Evolutionary conservation across 2,888 invertebrate species (phyloP).

Genomic region (Embidobia sp.): DNA sequence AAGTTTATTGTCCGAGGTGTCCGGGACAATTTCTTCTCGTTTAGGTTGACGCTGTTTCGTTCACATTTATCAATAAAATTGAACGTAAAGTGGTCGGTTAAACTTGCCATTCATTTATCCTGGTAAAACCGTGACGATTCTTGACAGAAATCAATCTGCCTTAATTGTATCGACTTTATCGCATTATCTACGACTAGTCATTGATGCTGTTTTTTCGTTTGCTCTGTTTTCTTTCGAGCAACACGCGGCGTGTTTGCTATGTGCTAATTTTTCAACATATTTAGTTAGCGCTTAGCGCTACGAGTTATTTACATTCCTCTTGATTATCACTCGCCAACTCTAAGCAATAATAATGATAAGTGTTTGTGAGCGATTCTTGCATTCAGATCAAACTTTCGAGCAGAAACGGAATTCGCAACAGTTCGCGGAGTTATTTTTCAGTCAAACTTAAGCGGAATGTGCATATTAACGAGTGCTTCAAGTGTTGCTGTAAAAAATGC

Average conservation of each 20-base stretch:
- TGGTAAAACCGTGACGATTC: no score
- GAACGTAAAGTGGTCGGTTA: no score
- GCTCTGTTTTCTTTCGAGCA: slow-evolving; percentile 3
- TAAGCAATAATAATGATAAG: slow-evolving; percentile 19
- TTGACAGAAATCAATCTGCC: neutral
- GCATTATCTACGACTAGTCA: slow-evolving; percentile 2
- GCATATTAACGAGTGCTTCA: neutral
- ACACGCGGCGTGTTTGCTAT: neutral
- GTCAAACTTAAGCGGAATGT: neutral
- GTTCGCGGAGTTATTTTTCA: neutral
- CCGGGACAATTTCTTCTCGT: slow-evolving; percentile 15
- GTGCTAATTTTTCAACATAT: slow-evolving; percentile 20
- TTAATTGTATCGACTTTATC: slow-evolving; percentile 22
- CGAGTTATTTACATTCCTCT: slow-evolving; percentile 24
- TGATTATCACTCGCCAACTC: slow-evolving; percentile 12
- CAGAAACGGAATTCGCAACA: neutral
- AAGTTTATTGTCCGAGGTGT: slow-evolving; percentile 8
- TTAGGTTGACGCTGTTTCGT: slow-evolving; percentile 12
- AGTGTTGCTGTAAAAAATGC: slow-evolving; percentile 3
- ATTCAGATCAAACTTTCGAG: slow-evolving; percentile 20
- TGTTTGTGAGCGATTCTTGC: slow-evolving; percentile 11
- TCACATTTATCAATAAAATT: no score
- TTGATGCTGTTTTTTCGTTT: slow-evolving; percentile 10
- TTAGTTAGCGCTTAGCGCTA: slow-evolving; percentile 6
- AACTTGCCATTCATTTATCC: no score